These are phyloP conservation scores for Antidorcas marsupialis DNA, from an alignment of 2,113 vertebrate species.

Conservation along the genomic window DNA sequence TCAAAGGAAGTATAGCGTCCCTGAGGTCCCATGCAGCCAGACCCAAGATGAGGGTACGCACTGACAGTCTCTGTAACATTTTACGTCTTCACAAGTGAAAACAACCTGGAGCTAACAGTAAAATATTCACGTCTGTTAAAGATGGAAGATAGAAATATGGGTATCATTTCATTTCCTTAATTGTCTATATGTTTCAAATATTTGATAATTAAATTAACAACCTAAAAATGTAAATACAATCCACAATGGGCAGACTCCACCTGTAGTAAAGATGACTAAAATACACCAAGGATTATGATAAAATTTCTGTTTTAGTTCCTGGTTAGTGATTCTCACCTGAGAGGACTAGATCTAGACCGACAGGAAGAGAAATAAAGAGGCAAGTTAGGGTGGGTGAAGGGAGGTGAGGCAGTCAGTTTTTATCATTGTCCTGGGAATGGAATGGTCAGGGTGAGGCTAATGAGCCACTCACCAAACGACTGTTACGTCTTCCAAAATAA, in stretches of 20 bases:
- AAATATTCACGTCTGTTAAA: not conserved
- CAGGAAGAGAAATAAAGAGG: not conserved
- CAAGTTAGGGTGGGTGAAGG: not conserved
- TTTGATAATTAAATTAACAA: not conserved
- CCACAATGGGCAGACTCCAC: not conserved
- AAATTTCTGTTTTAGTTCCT: not conserved
- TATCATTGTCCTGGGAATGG: not conserved
- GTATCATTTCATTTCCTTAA: not conserved
- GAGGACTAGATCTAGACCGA: not conserved
- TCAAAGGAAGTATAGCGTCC: not conserved
- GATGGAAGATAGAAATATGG: not conserved
- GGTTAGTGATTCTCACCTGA: not conserved
- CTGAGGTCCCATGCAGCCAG: not conserved
- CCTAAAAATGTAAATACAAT: not conserved
- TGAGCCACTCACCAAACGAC: not conserved
- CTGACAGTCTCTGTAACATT: not conserved
- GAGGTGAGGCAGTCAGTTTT: not conserved
- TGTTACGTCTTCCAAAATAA: not conserved
- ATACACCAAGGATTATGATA: not conserved
- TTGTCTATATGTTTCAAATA: not conserved
- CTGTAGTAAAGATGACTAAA: not conserved
- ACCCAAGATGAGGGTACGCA: not conserved
- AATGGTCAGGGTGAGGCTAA: not conserved
- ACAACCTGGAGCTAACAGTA: not conserved
- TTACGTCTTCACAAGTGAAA: conserved; percentile 1